phyloP scores from a whole-genome alignment of 2,113 vertebrate genomes.

The Anser cygnoides region DNA sequence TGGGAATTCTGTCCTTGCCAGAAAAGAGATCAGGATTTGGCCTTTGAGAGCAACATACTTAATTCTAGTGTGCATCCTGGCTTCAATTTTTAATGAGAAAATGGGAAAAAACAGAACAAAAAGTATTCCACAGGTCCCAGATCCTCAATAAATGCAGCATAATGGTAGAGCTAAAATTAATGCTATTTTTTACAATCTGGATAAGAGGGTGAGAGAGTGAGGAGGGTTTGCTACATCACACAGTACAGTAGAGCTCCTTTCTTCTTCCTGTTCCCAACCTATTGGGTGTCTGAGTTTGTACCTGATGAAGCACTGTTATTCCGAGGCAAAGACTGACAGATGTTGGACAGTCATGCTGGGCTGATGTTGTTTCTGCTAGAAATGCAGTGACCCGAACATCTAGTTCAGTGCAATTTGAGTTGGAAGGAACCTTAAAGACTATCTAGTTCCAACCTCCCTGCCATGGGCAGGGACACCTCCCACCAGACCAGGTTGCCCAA shows the following conservation, averaged over 20 bases:
- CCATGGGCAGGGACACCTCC: neutral
- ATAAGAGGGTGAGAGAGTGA: neutral
- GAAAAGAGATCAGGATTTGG: neutral
- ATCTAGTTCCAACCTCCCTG: neutral
- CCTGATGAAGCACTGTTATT: neutral
- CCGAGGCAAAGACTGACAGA: neutral
- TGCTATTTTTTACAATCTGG: constrained; percentile 20
- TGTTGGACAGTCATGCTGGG: neutral
- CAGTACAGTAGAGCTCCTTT: neutral
- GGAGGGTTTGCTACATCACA: neutral
- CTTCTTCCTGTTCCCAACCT: neutral
- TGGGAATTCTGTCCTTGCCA: constrained; percentile 4
- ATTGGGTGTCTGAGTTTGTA: neutral
- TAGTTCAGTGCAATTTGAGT: neutral
- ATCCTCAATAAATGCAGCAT: neutral
- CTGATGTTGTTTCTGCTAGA: neutral
- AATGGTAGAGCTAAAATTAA: constrained; percentile 24
- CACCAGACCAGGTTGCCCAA: neutral
- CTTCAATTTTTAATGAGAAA: constrained; percentile 64
- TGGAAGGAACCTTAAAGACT: neutral
- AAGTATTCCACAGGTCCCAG: neutral
- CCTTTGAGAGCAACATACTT: constrained; percentile 23
- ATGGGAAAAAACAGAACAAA: neutral
- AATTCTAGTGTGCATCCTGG: neutral
- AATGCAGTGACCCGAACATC: neutral